phyloP scores from a whole-genome alignment of 2,888 invertebrate genomes.

The Autographa gamma region DNA sequence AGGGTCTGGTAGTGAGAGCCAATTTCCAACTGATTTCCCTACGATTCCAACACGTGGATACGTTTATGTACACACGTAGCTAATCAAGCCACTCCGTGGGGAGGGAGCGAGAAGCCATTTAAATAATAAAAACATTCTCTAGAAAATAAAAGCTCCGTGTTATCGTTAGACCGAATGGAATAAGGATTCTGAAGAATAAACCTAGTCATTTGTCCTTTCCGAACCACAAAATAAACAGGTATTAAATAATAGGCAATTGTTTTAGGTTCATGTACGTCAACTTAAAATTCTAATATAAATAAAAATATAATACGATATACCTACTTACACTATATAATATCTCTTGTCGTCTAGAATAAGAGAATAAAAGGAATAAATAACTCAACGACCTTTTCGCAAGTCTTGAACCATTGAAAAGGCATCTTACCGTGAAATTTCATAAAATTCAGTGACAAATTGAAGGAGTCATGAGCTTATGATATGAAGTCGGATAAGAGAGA shows the following conservation, averaged over 20 bases:
- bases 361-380: not conserved
- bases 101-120: slow-evolving; percentile 36
- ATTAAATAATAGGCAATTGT: not conserved
- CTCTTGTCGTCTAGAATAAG: not conserved
- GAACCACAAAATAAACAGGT: not conserved
- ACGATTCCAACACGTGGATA: slow-evolving; percentile 20
- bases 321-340: not conserved
- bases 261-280: not conserved
- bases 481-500: slow-evolving; percentile 52
- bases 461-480: slow-evolving; percentile 56
- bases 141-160: slow-evolving; percentile 36
- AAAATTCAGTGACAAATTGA: slow-evolving; percentile 59
- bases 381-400: slow-evolving; percentile 12
- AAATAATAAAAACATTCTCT: slow-evolving; percentile 56
- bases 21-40: slow-evolving; percentile 27
- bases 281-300: not conserved
- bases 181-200: slow-evolving; percentile 15
- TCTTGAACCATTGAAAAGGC: slow-evolving; percentile 21
- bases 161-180: slow-evolving; percentile 44
- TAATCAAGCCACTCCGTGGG: slow-evolving; percentile 36
- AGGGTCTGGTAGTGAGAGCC: slow-evolving; percentile 9
- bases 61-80: not conserved
- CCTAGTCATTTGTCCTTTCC: not conserved
- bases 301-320: not conserved
- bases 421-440: slow-evolving; percentile 50